phyloP scores from a whole-genome alignment of 92 coral and sea anemone species.

The Umimayanthus kanabou region DNA sequence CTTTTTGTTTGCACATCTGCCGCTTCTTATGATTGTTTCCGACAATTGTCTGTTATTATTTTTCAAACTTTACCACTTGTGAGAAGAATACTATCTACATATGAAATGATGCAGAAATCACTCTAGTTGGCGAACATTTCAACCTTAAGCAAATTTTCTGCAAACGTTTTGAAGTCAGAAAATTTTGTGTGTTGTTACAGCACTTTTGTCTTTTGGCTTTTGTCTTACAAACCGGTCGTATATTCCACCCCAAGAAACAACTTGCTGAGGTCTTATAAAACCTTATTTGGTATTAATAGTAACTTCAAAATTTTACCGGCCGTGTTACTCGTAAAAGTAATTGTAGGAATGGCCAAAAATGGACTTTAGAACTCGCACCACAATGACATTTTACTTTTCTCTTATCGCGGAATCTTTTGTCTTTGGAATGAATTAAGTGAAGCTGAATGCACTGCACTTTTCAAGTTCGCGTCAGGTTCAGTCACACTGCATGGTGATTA shows the following conservation, averaged over 20 bases:
- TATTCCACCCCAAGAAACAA: not conserved
- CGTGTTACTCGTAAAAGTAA: not conserved
- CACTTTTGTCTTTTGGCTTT: no score
- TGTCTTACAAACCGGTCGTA: not conserved
- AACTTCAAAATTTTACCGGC: not conserved
- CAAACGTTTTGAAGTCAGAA: not conserved
- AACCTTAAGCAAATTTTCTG: not conserved
- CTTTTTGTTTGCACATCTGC: constrained; percentile 7
- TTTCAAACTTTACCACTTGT: not conserved
- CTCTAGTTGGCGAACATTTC: not conserved
- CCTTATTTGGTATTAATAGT: not conserved
- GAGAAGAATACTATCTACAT: not conserved
- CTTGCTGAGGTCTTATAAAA: not conserved
- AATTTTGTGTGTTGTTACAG: not conserved
- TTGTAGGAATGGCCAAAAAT: no score
- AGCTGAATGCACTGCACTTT: not conserved
- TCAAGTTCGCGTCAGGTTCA: not conserved
- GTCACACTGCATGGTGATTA: not conserved
- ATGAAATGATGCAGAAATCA: not conserved
- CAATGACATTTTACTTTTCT: not conserved
- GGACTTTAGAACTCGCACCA: not conserved
- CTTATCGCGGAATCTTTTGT: not conserved
- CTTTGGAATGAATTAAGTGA: not conserved
- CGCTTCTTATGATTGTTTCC: not conserved
- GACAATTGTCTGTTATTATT: not conserved